Conservation (phyloP, 92 coral and sea anemone species). For the Phymanthus crucifer region DNA sequence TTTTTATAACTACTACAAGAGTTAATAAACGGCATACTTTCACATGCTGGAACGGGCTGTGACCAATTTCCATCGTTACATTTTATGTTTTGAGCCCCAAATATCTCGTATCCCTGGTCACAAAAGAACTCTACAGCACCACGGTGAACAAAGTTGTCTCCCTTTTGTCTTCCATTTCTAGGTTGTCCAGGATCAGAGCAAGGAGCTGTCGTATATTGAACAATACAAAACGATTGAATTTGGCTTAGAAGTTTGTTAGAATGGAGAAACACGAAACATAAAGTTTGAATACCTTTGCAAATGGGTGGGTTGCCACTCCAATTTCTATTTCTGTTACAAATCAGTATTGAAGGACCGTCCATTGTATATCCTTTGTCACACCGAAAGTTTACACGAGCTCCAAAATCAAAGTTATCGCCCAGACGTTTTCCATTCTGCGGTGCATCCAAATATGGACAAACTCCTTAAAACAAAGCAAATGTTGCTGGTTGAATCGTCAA, state of each 20-base stretch:
- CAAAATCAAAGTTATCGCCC: not conserved
- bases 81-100: slow-evolving; percentile 2
- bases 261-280: not conserved
- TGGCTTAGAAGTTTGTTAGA: not conserved
- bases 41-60: slow-evolving; percentile 18
- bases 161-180: slow-evolving; percentile 37
- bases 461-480: slow-evolving; percentile 2
- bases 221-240: not conserved
- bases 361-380: not conserved
- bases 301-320: slow-evolving; percentile 19
- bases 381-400: not conserved
- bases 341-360: not conserved
- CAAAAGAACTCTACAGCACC: slow-evolving; percentile 38
- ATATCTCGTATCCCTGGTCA: slow-evolving; percentile 12
- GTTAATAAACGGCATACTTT: too few species aligned
- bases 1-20: too few species aligned
- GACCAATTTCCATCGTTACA: slow-evolving; percentile 32
- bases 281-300: slow-evolving; percentile 22
- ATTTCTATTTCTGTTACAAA: not conserved
- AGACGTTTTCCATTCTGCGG: slow-evolving; percentile 39
- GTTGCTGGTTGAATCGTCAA: not conserved
- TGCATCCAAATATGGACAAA: slow-evolving; percentile 33
- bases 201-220: not conserved
- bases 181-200: slow-evolving; percentile 48
- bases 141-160: slow-evolving; percentile 19